These are phyloP conservation scores for Tribolium freemani DNA, from an alignment of 2,888 invertebrate species.

Conservation along the genomic window DNA sequence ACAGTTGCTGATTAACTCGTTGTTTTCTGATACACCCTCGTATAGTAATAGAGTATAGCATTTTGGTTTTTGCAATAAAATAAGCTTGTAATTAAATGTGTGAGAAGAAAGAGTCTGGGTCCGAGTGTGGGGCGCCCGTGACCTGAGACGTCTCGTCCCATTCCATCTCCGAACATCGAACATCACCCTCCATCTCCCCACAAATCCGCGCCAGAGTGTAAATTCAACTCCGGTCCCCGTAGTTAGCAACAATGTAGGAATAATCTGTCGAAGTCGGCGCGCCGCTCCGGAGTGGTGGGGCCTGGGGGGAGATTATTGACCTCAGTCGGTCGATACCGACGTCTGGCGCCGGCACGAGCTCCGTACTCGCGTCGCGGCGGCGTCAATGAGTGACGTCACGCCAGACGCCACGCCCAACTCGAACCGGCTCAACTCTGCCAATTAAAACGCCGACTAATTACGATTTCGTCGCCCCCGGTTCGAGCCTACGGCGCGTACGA, in stretches of 20 bases:
- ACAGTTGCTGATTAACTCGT: too few species aligned
- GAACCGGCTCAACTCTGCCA: conserved; percentile 38
- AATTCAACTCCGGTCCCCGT: conserved; percentile 17
- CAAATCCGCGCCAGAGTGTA: conserved; percentile 27
- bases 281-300: conserved; percentile 32
- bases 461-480: conserved; percentile 30
- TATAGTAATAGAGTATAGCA: too few species aligned
- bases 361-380: conserved; percentile 64
- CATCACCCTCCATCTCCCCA: conserved; percentile 17
- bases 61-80: too few species aligned
- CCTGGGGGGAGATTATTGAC: conserved; percentile 56
- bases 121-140: conserved; percentile 9
- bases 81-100: too few species aligned
- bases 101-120: background rate
- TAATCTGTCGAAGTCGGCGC: conserved; percentile 33
- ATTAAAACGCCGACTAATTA: conserved; percentile 47
- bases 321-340: conserved; percentile 60
- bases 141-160: conserved; percentile 37
- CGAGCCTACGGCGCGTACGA: conserved; percentile 17
- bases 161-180: conserved; percentile 18
- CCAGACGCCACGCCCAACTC: conserved; percentile 64
- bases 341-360: conserved; percentile 63
- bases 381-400: conserved; percentile 74
- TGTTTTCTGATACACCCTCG: too few species aligned
- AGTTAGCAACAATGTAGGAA: conserved; percentile 38